A percentile compares a stretch with the other conserved stretches of the same genome.
Conservation (phyloP, 2,113 vertebrate species). For the Mirza zaza region DNA sequence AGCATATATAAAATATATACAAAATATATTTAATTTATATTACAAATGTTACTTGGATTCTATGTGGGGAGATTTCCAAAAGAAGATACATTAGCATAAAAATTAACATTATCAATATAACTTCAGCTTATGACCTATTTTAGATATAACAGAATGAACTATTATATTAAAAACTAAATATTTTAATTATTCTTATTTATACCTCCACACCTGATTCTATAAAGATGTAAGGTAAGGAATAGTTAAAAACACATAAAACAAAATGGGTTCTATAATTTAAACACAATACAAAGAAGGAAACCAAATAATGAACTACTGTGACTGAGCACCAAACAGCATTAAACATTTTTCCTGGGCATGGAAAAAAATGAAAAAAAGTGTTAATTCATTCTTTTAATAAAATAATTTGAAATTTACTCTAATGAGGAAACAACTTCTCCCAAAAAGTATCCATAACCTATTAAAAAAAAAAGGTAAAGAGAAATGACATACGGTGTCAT, state of each 20-base stretch:
- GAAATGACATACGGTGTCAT: slow-evolving; percentile 94
- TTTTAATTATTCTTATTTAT: neutral
- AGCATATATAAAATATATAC: neutral
- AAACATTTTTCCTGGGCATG: neutral
- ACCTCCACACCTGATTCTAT: neutral
- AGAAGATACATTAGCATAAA: neutral
- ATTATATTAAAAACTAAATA: slow-evolving; percentile 10
- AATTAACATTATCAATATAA: neutral
- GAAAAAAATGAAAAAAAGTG: neutral
- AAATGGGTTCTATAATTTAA: neutral
- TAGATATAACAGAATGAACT: neutral
- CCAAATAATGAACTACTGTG: neutral
- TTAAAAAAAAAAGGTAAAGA: slow-evolving; percentile 7
- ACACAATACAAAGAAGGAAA: neutral
- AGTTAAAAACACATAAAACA: slow-evolving; percentile 2
- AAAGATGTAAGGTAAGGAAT: neutral
- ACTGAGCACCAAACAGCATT: neutral
- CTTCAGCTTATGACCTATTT: neutral
- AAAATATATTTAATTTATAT: neutral
- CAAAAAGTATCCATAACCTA: neutral
- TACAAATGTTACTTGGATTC: neutral
- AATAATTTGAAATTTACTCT: slow-evolving; percentile 38
- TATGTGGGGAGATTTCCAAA: neutral
- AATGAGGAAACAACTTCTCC: neutral
- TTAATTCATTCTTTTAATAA: slow-evolving; percentile 14